Conservation (phyloP, 2,113 vertebrate species). For the Trichomycterus rosablanca region DNA sequence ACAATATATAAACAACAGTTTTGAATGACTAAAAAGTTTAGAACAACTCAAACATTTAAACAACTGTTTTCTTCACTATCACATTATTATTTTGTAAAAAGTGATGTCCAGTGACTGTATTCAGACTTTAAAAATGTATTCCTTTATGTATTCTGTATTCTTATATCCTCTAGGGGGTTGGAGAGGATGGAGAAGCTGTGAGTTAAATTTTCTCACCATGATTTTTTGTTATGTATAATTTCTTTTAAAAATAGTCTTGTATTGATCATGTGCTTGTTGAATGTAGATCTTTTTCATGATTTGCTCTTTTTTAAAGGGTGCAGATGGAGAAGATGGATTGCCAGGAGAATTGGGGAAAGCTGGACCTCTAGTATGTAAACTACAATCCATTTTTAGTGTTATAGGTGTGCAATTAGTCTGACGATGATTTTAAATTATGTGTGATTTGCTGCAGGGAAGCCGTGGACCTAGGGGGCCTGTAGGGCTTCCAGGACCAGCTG, state of each 20-base stretch:
- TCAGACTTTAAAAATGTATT: no score
- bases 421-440: not conserved
- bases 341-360: conserved; percentile 89
- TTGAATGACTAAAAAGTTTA: no score
- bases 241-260: not conserved
- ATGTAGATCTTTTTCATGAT: not conserved
- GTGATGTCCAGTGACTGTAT: not conserved
- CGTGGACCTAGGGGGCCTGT: conserved; percentile 78
- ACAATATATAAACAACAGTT: no score
- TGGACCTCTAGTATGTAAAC: conserved; percentile 78
- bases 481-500: conserved; percentile 78
- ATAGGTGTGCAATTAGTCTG: not conserved
- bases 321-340: conserved; percentile 82
- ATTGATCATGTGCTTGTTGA: not conserved
- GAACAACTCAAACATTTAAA: no score
- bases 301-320: conserved; percentile 68
- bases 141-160: no score
- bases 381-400: not conserved
- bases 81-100: no score
- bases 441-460: conserved; percentile 69
- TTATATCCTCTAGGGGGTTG: conserved; percentile 71
- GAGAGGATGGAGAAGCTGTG: conserved; percentile 80
- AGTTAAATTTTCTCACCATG: conserved; percentile 61
- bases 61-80: no score
- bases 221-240: no score